phyloP scores from a whole-genome alignment of 2,888 invertebrate species.

The Acanthosepion pharaonis region DNA sequence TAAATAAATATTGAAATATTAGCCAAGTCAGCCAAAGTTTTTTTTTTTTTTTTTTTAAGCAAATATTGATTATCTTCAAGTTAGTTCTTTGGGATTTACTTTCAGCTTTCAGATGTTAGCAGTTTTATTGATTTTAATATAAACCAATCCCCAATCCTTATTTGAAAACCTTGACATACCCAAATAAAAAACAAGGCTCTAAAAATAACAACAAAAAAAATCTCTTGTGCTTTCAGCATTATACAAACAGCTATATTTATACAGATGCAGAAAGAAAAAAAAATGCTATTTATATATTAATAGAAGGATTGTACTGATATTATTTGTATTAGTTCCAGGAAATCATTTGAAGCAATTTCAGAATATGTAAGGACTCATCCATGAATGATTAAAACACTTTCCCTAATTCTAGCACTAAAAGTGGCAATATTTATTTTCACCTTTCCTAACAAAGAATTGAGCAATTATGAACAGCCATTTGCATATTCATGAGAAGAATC shows the following conservation, averaged over 20 bases:
- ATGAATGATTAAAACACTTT: neutral
- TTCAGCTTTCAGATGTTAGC: neutral
- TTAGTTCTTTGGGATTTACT: neutral
- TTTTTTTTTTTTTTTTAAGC: neutral
- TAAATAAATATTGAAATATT: neutral
- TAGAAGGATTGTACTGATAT: neutral
- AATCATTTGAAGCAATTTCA: neutral
- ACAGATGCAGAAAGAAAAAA: neutral
- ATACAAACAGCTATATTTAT: neutral
- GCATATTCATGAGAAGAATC: neutral
- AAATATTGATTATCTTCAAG: neutral
- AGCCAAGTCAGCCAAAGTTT: neutral
- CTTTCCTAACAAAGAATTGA: neutral
- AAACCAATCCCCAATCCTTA: neutral
- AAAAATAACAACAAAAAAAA: neutral
- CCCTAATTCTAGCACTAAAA: neutral
- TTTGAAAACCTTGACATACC: neutral
- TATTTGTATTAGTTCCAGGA: neutral
- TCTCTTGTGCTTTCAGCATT: neutral
- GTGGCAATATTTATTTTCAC: constrained; percentile 25
- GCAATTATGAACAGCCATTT: neutral
- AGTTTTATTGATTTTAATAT: neutral
- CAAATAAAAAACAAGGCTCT: neutral
- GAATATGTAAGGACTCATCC: neutral
- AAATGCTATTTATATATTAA: neutral